These are phyloP conservation scores for Willowsia nigromaculata DNA, from an alignment of 2,888 invertebrate genomes.

Conservation along the genomic window DNA sequence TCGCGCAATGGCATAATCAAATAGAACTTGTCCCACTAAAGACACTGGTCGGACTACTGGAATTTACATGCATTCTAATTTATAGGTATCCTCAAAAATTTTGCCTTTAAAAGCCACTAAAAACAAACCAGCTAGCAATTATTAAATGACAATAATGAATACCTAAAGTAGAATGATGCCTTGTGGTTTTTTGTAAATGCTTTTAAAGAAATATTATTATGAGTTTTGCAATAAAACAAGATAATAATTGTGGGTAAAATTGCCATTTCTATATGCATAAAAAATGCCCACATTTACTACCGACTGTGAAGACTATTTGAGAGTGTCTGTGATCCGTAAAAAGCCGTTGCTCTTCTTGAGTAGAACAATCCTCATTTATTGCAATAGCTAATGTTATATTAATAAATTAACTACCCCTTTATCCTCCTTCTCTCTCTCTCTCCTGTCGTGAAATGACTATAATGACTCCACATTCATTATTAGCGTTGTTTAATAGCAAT, in stretches of 20 bases:
- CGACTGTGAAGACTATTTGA: not conserved
- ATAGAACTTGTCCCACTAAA: too few species aligned
- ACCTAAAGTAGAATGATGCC: not conserved
- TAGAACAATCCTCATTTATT: not conserved
- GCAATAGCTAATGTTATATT: not conserved
- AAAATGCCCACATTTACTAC: not conserved
- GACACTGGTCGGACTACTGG: too few species aligned
- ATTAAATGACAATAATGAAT: not conserved
- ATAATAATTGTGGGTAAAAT: not conserved
- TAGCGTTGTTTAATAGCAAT: conserved; percentile 23
- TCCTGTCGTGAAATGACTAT: conserved; percentile 5
- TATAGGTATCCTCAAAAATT: too few species aligned
- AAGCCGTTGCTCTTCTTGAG: not conserved
- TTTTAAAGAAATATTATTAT: conserved; percentile 1
- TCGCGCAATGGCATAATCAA: too few species aligned
- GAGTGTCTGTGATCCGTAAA: not conserved
- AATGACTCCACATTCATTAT: conserved; percentile 33
- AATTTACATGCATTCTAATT: too few species aligned
- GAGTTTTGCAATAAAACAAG: conserved; percentile 5
- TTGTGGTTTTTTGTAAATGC: not conserved
- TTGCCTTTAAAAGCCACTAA: too few species aligned
- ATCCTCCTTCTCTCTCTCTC: not conserved
- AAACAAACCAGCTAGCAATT: too few species aligned
- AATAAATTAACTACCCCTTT: conserved; percentile 38
- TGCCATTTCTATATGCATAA: not conserved